Conservation (phyloP, 2,113 vertebrate genomes). For the Neogale vison region DNA sequence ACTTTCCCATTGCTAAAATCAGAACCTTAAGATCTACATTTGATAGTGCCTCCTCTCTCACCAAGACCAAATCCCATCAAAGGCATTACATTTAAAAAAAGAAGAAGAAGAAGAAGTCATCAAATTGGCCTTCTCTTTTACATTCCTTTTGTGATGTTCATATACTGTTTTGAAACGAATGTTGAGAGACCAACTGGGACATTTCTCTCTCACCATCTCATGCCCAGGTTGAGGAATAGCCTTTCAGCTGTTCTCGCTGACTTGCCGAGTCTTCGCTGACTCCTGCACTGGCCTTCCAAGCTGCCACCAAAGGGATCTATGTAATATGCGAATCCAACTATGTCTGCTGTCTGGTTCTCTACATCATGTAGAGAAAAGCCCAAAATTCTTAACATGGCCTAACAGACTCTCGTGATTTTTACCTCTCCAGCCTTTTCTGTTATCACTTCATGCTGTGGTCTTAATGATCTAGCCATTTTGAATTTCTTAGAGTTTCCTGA, state of each 20-base stretch:
- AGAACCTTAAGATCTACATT: not conserved
- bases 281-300: not conserved
- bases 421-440: not conserved
- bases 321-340: not conserved
- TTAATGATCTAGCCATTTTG: not conserved
- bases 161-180: not conserved
- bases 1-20: not conserved
- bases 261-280: too few species aligned
- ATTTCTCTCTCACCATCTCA: not conserved
- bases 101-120: not conserved
- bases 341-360: not conserved
- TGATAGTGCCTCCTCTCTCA: not conserved
- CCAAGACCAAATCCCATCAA: not conserved
- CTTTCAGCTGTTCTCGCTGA: not conserved
- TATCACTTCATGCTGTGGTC: not conserved
- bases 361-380: not conserved
- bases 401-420: not conserved
- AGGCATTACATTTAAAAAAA: not conserved
- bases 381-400: not conserved
- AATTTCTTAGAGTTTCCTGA: not conserved
- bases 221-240: not conserved
- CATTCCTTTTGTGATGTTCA: not conserved
- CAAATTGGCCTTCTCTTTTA: not conserved
- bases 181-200: not conserved
- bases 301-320: not conserved